A percentile compares a stretch with the other conserved stretches of the same genome.
Evolutionary conservation across 2,797 vertebrate genomes (phyloP).

Genomic region (Pseudocheirus occidentalis): DNA sequence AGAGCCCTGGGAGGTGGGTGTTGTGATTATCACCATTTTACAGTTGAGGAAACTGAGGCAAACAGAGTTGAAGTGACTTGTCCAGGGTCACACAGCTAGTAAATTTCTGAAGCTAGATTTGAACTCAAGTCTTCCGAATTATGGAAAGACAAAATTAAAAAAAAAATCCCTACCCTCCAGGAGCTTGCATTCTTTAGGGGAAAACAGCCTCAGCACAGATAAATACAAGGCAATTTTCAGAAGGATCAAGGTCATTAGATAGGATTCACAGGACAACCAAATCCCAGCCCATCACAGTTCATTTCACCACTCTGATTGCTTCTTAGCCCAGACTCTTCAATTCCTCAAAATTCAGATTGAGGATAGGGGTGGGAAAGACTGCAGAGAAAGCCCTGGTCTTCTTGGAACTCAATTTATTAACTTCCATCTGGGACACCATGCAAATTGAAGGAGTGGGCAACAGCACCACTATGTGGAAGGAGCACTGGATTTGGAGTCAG

Average conservation of each 20-base stretch:
- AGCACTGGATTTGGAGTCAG: background rate
- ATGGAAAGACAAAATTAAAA: too few species aligned
- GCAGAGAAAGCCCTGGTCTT: background rate
- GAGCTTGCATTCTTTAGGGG: too few species aligned
- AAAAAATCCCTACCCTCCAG: too few species aligned
- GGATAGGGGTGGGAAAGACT: background rate
- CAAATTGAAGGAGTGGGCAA: background rate
- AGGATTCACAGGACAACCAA: background rate
- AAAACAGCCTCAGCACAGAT: too few species aligned
- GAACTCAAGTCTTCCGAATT: too few species aligned
- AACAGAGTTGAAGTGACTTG: too few species aligned
- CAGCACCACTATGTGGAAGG: background rate
- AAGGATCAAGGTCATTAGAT: background rate
- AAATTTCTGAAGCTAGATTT: too few species aligned
- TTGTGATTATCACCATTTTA: too few species aligned
- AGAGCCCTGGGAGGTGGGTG: too few species aligned
- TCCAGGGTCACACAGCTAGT: too few species aligned
- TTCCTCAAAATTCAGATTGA: background rate
- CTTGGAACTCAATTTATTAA: background rate
- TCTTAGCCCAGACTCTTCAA: background rate
- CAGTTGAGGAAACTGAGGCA: too few species aligned
- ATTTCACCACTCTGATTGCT: background rate
- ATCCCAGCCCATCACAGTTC: background rate
- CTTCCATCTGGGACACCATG: background rate
- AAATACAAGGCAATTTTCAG: background rate